Percentiles rank a stretch among this genome's conserved stretches.
phyloP scores from a whole-genome alignment of 1,140 invertebrate species.

The Cyphomyrmex costatus region DNA sequence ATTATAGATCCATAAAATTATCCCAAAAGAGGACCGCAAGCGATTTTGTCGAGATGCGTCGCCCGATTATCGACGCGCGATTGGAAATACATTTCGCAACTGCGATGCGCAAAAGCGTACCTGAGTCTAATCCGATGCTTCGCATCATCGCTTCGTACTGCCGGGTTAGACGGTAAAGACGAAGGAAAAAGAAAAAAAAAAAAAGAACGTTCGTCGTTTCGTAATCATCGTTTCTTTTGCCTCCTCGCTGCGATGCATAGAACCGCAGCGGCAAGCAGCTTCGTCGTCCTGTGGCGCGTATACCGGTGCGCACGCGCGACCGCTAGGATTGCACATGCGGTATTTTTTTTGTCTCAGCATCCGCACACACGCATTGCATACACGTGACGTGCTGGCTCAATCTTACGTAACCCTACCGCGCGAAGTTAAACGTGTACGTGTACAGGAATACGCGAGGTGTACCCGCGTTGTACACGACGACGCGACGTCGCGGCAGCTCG shows the following conservation, averaged over 20 bases:
- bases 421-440: constrained; percentile 46
- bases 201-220: constrained; percentile 71
- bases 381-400: constrained; percentile 75
- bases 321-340: constrained; percentile 76
- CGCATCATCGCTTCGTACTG: constrained; percentile 55
- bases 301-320: constrained; percentile 72
- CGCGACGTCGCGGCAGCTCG: too few relatives aligned
- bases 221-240: constrained; percentile 77
- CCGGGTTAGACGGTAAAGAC: constrained; percentile 40
- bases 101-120: constrained; percentile 35
- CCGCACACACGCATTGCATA: constrained; percentile 70
- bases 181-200: constrained; percentile 57
- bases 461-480: constrained; percentile 57
- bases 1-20: background rate
- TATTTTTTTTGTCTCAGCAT: constrained; percentile 75
- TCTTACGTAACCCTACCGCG: constrained; percentile 76
- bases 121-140: constrained; percentile 65
- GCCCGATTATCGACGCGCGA: constrained; percentile 23
- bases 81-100: constrained; percentile 38
- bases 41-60: background rate
- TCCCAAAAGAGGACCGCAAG: background rate
- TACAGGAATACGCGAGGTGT: constrained; percentile 38
- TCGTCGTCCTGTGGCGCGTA: constrained; percentile 68
- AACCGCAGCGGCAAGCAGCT: constrained; percentile 57
- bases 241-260: constrained; percentile 65